A percentile compares a stretch with the other conserved stretches of the same genome.
Evolutionary conservation across 64 coral and sea anemone genomes (phyloP).

Genomic region (Stichodactyla mertensii): DNA sequence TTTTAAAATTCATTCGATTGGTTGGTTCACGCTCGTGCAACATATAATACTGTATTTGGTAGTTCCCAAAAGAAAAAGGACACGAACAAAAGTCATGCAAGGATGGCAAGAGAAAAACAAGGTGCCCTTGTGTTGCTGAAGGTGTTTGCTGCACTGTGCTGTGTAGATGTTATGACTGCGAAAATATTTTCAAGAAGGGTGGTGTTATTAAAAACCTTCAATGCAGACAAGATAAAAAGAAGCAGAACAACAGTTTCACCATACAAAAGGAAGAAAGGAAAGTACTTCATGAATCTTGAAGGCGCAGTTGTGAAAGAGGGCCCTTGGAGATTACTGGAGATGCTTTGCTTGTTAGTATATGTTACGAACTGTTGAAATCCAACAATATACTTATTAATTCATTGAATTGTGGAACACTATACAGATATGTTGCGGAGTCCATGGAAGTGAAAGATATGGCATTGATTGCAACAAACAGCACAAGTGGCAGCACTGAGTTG

Average conservation of each 20-base stretch:
- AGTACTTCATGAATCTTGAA: conserved; percentile 22
- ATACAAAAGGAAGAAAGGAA: conserved; percentile 28
- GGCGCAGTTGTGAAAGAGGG: conserved; percentile 5
- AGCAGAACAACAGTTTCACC: conserved; percentile 24
- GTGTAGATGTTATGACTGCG: conserved; percentile 28
- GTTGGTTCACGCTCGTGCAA: no score
- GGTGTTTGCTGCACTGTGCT: conserved; percentile 7
- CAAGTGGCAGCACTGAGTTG: no score
- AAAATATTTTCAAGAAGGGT: conserved; percentile 8
- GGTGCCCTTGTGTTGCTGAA: conserved; percentile 27
- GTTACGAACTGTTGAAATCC: not conserved
- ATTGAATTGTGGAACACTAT: conserved; percentile 1
- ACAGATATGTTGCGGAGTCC: conserved; percentile 12
- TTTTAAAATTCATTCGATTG: no score
- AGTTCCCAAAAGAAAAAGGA: not conserved
- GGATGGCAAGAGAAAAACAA: conserved; percentile 31
- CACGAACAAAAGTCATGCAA: conserved; percentile 8
- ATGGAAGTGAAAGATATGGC: conserved; percentile 8
- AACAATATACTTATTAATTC: conserved; percentile 8
- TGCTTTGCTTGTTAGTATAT: conserved; percentile 15
- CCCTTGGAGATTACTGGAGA: conserved; percentile 32
- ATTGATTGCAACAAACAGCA: no score
- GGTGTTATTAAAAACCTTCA: not conserved
- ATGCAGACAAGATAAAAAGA: not conserved
- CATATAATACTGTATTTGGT: no score